A percentile compares a stretch with the other conserved stretches of the same genome.
Conservation (phyloP, 1,140 invertebrate genomes). For the Bombus fervidus region DNA sequence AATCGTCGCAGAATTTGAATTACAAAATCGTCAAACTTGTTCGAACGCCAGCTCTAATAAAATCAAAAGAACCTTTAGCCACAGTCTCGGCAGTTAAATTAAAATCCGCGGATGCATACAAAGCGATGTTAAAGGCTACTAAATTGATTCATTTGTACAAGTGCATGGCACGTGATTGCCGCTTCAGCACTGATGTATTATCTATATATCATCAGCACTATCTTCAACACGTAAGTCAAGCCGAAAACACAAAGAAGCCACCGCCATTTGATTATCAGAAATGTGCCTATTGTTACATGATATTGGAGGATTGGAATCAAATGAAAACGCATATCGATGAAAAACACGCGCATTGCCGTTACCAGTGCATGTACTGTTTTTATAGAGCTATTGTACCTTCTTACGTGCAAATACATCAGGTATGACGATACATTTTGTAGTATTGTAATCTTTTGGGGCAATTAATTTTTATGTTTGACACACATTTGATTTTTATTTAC, state of each 20-base stretch:
- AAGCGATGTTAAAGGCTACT: conserved; percentile 70
- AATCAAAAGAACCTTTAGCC: conserved; percentile 52
- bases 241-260: neutral
- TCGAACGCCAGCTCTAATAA: conserved; percentile 29
- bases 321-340: conserved; percentile 76
- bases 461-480: neutral
- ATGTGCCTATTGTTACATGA: conserved; percentile 80
- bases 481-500: conserved; percentile 2
- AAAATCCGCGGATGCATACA: conserved; percentile 71
- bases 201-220: conserved; percentile 80
- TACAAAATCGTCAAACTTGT: conserved; percentile 68
- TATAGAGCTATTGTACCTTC: conserved; percentile 82
- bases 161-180: conserved; percentile 83
- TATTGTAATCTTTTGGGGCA: neutral
- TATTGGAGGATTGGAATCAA: conserved; percentile 57
- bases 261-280: conserved; percentile 72
- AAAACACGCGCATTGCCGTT: conserved; percentile 83
- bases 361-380: conserved; percentile 85
- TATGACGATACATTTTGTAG: conserved; percentile 41
- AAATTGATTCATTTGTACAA: conserved; percentile 83
- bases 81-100: conserved; percentile 56
- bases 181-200: conserved; percentile 79
- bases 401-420: conserved; percentile 84
- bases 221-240: conserved; percentile 70
- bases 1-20: conserved; percentile 49